A percentile compares a stretch with the other conserved stretches of the same genome.
Conservation (phyloP, 2,113 vertebrate genomes). For the Actenoides hombroni region DNA sequence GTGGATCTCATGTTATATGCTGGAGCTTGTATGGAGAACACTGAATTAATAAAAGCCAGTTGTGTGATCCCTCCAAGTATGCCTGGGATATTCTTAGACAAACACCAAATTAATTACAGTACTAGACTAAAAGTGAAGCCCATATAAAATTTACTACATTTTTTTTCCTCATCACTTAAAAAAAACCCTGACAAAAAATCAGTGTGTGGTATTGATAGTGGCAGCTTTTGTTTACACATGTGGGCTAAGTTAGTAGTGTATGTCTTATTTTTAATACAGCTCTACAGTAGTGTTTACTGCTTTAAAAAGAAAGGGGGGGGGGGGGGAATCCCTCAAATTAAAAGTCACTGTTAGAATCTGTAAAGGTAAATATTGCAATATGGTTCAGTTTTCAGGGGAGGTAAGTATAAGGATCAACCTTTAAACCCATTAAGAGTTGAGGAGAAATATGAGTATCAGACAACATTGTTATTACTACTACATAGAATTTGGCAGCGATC, state of each 20-base stretch:
- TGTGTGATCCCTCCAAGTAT: not conserved
- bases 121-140: not conserved
- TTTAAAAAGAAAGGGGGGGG: not conserved
- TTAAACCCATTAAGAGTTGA: not conserved
- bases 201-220: not conserved
- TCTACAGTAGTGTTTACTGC: not conserved
- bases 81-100: not conserved
- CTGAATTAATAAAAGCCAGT: not conserved
- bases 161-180: not conserved
- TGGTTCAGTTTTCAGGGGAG: slow-evolving; percentile 15
- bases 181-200: not conserved
- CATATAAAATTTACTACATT: not conserved
- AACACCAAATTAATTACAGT: not conserved
- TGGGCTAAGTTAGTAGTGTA: not conserved
- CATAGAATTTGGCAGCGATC: not conserved
- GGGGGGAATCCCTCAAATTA: not conserved
- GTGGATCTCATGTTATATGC: not conserved
- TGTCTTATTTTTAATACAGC: slow-evolving; percentile 26
- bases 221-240: not conserved
- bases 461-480: not conserved
- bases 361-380: slow-evolving; percentile 37
- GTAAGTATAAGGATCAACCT: not conserved
- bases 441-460: not conserved
- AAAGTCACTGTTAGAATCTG: not conserved
- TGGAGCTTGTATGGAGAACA: not conserved